Base-by-base conservation (phyloP, 1,140 invertebrate genomes). In the Drosophila funebris region DNA sequence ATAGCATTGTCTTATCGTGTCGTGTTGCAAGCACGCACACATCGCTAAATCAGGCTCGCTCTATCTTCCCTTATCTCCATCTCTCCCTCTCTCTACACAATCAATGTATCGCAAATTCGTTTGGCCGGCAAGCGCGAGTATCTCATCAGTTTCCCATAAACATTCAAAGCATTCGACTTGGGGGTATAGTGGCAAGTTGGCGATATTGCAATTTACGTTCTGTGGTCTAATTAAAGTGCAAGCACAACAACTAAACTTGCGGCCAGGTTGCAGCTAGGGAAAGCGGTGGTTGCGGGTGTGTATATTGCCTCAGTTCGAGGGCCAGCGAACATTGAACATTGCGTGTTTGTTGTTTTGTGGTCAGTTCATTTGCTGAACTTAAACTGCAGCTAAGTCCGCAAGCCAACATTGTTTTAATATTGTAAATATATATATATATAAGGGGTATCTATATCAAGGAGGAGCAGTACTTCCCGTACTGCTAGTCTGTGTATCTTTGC, bases 151-250 rank as follows among this genome's bases (percentile, higher is more conserved):
- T 87, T 87, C 78, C 83, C 82, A 87, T 87, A 87, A 88, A 87
- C 83, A 73, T 74, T 69, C 56, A 60, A 43, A 44, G 37, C 33
- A 20, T 61, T 48, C 44, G 56, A 39, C 41, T 61, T 46, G 54
- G 57, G 57, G 36, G 31, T 31, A 36, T n/a, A 29, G 24, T 20
- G 39, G 22, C 46, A 39, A 31, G 22, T 58, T 62, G 69, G 69
- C 69, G 60, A 87, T 87, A 88, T 83, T 88, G 84, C 83, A 88
- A 88, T 87, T 88, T 87, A 88, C 83, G 83, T 88, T 81, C 82
- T 87, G 83, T 70, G 82, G 82, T 87, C 82, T 87, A 87, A 87
- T 87, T 87, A 87, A 87, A 87, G 83, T 87, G 83, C 78, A 89
- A 87, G 54, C 71, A 88, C 78, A 88, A 79, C 78, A 88, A 76